phyloP scores from a whole-genome alignment of 2,888 invertebrate species.

The Anticlea derivata region DNA sequence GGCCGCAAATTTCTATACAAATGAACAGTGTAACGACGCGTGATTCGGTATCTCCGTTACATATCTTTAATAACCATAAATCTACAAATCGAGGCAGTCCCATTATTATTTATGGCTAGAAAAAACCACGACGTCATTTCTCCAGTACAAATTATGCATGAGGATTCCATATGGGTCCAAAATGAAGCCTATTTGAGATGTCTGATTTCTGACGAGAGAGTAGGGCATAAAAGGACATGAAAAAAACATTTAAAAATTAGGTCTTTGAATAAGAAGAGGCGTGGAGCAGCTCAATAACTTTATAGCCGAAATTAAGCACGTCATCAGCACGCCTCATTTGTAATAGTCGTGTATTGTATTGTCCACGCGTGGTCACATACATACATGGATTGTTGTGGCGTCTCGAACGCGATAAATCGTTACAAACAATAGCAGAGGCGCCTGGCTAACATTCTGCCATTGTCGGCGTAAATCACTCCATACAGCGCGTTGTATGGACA shows the following conservation, averaged over 20 bases:
- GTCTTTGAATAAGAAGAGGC: no score
- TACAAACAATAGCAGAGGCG: slow-evolving; percentile 73
- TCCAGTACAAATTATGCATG: slow-evolving; percentile 26
- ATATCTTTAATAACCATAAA: slow-evolving; percentile 82
- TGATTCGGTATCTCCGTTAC: slow-evolving; percentile 58
- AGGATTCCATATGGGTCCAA: slow-evolving; percentile 4
- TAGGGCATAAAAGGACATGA: no score
- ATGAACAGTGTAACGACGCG: slow-evolving; percentile 70
- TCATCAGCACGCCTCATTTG: slow-evolving; percentile 62
- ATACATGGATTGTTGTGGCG: slow-evolving; percentile 68
- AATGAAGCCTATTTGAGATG: neutral
- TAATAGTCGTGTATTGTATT: slow-evolving; percentile 52
- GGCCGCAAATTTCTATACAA: slow-evolving; percentile 72
- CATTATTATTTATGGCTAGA: slow-evolving; percentile 67
- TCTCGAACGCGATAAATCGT: slow-evolving; percentile 67
- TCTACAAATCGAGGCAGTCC: slow-evolving; percentile 64
- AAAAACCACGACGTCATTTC: slow-evolving; percentile 50
- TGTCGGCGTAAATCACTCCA: slow-evolving; percentile 66
- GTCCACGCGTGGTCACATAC: slow-evolving; percentile 56
- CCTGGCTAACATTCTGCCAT: slow-evolving; percentile 43
- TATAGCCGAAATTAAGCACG: slow-evolving; percentile 31
- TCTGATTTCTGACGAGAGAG: no score
- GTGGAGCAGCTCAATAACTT: no score
- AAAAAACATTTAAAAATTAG: no score
- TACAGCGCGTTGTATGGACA: slow-evolving; percentile 64